These are phyloP conservation scores for Artibeus lituratus DNA, from an alignment of 2,797 vertebrate species.

Conservation along the genomic window DNA sequence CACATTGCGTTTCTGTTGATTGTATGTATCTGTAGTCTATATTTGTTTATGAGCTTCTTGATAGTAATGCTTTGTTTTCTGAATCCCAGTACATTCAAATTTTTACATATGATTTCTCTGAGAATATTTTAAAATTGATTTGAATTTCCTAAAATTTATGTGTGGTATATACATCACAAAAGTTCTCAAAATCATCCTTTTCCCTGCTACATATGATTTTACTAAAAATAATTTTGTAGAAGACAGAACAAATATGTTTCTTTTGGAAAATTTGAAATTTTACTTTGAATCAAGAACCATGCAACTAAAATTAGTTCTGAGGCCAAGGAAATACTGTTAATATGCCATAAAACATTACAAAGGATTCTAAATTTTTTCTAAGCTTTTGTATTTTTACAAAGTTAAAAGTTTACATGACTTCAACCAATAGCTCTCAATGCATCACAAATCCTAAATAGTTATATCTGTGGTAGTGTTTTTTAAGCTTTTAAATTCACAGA, in stretches of 20 bases:
- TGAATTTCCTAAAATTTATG: not conserved
- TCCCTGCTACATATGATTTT: not conserved
- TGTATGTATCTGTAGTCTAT: not conserved
- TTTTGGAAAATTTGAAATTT: constrained; percentile 14
- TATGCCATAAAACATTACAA: not conserved
- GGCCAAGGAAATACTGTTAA: not conserved
- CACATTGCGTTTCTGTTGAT: not conserved
- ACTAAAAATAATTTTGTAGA: not conserved
- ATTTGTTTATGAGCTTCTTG: not conserved
- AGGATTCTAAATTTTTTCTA: not conserved
- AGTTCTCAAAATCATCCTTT: not conserved
- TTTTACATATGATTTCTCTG: not conserved
- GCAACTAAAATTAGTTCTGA: not conserved
- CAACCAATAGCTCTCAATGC: not conserved
- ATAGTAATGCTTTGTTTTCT: not conserved
- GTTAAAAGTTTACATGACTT: not conserved
- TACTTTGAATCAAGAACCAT: not conserved
- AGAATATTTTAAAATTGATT: not conserved
- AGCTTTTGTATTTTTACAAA: not conserved
- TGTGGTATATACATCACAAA: not conserved
- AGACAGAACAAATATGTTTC: not conserved
- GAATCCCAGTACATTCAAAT: not conserved
- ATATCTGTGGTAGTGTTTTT: not conserved
- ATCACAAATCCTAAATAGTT: not conserved
- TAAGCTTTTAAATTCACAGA: not conserved